Base-by-base conservation (phyloP, 2,888 invertebrate species). In the Homarus gammarus region DNA sequence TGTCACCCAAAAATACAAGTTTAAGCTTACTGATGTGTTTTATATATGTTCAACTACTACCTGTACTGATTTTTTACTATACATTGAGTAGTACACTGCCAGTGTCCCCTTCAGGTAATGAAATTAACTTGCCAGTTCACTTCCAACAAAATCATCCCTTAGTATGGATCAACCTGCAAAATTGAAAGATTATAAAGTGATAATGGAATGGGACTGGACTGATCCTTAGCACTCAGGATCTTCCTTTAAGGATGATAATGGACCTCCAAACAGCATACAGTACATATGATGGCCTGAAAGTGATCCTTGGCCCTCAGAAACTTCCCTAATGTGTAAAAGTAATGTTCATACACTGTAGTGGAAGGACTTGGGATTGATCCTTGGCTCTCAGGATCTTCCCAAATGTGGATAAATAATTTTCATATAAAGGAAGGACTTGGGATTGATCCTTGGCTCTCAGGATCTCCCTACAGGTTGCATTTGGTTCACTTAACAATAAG, bases 321-420 rank as follows among this genome's bases (percentile, higher is more conserved):
- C 40, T 40, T 38, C 38, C 73, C n/a, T 27, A 8, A 56, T 10
- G 56, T 15, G 56, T 27, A 33, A 1, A 68, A 31, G 8, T 8
- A 70, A 70, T 0, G 31, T 36, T 27, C 15, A 36, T 12, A 31
- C 33, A 38, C 6, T 31, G 15, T 70, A 31, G 70, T 70, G 31
- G 56, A 56, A 18, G 56, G 22, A 56, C 31, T n/a, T 36, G 73
- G 73, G n/a, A 38, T n/a, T 38, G 15, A 73, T 73, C 73, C 73
- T 73, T 73, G 73, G 40, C 73, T 38, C 73, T 73, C 73, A 73
- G 73, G 73, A 73, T 73, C 73, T 38, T 40, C 73, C 73, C 72
- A 33, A 33, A 31, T 31, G 27, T 31, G 31, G 72, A 33, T 68
- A 68, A 31, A 27, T 8, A 70, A 70, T 0, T 12, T 36, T 27